phyloP scores from a whole-genome alignment of 2,113 vertebrate species.

The Rynchops niger region DNA sequence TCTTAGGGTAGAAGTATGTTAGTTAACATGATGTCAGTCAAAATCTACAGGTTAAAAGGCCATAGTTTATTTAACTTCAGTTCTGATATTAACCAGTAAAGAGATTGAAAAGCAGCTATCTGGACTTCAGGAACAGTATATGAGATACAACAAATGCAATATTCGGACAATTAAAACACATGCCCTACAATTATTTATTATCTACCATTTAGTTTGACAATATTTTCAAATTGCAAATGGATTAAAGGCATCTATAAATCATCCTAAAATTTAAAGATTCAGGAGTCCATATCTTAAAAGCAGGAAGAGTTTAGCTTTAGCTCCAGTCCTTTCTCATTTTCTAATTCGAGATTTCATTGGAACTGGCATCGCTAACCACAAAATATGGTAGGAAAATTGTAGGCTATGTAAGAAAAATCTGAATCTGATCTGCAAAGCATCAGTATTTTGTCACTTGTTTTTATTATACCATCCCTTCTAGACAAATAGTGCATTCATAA shows the following conservation, averaged over 20 bases:
- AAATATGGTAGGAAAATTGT: conserved; percentile 7
- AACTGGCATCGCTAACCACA: neutral
- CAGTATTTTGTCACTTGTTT: conserved; percentile 11
- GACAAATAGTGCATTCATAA: conserved; percentile 6
- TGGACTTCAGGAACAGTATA: conserved; percentile 10
- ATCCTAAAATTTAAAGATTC: neutral
- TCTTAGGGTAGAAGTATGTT: conserved; percentile 40
- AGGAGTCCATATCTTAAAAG: neutral
- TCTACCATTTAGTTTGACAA: neutral
- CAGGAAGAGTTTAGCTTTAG: neutral
- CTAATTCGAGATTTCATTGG: neutral
- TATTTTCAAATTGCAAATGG: neutral
- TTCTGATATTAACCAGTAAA: conserved; percentile 57
- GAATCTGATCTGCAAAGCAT: neutral
- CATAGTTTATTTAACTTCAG: conserved; percentile 67
- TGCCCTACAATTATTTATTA: conserved; percentile 21
- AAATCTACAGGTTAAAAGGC: conserved; percentile 64
- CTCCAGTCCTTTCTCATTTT: neutral
- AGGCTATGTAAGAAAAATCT: neutral
- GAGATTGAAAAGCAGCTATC: conserved; percentile 38
- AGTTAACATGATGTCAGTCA: conserved; percentile 64
- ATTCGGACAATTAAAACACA: conserved; percentile 55
- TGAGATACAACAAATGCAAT: conserved; percentile 42
- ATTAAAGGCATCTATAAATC: neutral
- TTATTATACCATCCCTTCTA: conserved; percentile 7